Conservation (phyloP, 2,888 invertebrate genomes). For the Acronicta aceris region DNA sequence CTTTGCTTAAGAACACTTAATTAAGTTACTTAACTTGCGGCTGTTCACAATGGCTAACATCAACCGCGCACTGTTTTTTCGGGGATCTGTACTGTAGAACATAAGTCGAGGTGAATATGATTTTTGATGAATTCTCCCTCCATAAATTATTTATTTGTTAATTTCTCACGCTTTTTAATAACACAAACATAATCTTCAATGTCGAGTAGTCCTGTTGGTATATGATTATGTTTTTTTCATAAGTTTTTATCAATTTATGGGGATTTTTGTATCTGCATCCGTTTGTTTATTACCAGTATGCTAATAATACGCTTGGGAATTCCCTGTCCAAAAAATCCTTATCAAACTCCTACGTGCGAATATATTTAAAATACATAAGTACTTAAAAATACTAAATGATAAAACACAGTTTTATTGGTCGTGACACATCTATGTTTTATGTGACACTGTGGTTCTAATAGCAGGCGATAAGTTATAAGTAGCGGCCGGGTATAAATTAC, state of each 20-base stretch:
- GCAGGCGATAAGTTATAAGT: slow-evolving; percentile 5
- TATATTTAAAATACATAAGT: slow-evolving; percentile 3
- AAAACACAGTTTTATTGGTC: not conserved
- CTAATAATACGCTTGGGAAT: slow-evolving; percentile 18
- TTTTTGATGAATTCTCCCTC: too few species aligned
- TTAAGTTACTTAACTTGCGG: too few species aligned
- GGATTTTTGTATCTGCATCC: slow-evolving; percentile 22
- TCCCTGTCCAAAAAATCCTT: slow-evolving; percentile 31
- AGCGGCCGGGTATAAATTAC: slow-evolving; percentile 24
- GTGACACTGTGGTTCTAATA: slow-evolving; percentile 14
- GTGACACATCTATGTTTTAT: slow-evolving; percentile 7
- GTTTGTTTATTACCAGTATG: slow-evolving; percentile 7
- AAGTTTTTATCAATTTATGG: slow-evolving; percentile 11
- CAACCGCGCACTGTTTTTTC: too few species aligned
- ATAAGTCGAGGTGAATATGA: too few species aligned
- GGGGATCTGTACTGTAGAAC: too few species aligned
- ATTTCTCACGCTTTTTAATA: not conserved
- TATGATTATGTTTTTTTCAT: not conserved
- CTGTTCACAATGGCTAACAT: too few species aligned
- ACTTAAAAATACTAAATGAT: not conserved
- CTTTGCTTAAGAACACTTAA: too few species aligned
- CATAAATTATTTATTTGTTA: slow-evolving; percentile 17
- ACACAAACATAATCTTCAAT: too few species aligned
- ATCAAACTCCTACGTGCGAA: slow-evolving; percentile 2
- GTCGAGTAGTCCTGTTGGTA: too few species aligned